Percentiles rank a stretch among this genome's conserved stretches.
Conservation (phyloP, 2,888 invertebrate genomes). For the Zootermopsis nevadensis region DNA sequence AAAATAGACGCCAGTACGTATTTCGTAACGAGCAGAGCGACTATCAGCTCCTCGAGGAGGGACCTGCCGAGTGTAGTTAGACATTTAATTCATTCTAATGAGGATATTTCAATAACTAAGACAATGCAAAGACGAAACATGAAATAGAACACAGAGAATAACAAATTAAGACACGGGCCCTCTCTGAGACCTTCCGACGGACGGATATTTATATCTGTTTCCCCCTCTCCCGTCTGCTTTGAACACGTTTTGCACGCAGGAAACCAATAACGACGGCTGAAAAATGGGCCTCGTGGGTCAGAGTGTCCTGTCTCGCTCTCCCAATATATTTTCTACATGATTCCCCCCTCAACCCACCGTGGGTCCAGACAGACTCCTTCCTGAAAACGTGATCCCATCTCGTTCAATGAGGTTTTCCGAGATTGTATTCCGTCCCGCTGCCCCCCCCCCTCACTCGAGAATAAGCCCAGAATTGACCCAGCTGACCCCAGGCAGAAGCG, state of each 20-base stretch:
- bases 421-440: constrained; percentile 45
- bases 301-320: constrained; percentile 32
- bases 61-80: too few relatives aligned
- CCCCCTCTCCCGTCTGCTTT: not conserved
- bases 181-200: too few relatives aligned
- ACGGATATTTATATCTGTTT: too few relatives aligned
- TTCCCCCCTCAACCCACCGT: constrained; percentile 43
- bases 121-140: too few relatives aligned
- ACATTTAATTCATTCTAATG: too few relatives aligned
- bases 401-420: constrained; percentile 40
- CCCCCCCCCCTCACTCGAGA: constrained; percentile 45
- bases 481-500: not conserved
- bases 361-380: constrained; percentile 46
- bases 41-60: too few relatives aligned
- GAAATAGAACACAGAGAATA: too few relatives aligned
- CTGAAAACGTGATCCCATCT: constrained; percentile 48
- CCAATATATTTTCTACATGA: constrained; percentile 42
- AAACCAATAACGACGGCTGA: constrained; percentile 48
- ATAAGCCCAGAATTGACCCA: constrained; percentile 47
- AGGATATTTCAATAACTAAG: too few relatives aligned
- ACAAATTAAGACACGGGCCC: too few relatives aligned
- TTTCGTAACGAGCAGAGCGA: too few relatives aligned
- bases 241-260: constrained; percentile 21
- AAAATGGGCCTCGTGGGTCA: constrained; percentile 45
- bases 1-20: too few relatives aligned